phyloP scores from a whole-genome alignment of 2,888 invertebrate species.

The Chesias legatella region DNA sequence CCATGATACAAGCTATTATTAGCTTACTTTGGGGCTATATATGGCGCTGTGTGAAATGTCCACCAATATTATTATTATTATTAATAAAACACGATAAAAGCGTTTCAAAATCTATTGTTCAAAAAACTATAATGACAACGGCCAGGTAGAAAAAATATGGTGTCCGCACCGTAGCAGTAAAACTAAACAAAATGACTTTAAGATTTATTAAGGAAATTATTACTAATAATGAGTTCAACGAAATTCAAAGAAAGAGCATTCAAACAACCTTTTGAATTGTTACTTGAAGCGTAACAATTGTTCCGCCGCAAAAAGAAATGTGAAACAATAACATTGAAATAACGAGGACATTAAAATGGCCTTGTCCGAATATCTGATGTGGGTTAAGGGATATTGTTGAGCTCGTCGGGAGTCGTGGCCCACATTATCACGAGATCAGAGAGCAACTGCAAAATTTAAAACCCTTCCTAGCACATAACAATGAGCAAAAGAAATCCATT shows the following conservation, averaged over 20 bases:
- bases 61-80: no score
- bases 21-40: no score
- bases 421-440: conserved; percentile 63
- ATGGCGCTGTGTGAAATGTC: no score
- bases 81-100: no score
- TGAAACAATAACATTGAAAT: conserved; percentile 21
- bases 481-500: conserved; percentile 49
- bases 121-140: conserved; percentile 7
- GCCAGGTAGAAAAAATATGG: neutral
- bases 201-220: conserved; percentile 43
- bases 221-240: conserved; percentile 34
- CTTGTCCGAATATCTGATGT: conserved; percentile 28
- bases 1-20: no score
- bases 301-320: conserved; percentile 21
- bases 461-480: conserved; percentile 52
- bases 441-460: conserved; percentile 59
- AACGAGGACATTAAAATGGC: conserved; percentile 20
- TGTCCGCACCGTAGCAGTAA: conserved; percentile 11
- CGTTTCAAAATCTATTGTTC: no score
- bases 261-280: conserved; percentile 17
- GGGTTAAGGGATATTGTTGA: conserved; percentile 35
- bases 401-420: conserved; percentile 50
- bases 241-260: conserved; percentile 27
- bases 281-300: conserved; percentile 20
- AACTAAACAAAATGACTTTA: conserved; percentile 13